phyloP scores from a whole-genome alignment of 2,797 vertebrate genomes.

The Cyprinella venusta region DNA sequence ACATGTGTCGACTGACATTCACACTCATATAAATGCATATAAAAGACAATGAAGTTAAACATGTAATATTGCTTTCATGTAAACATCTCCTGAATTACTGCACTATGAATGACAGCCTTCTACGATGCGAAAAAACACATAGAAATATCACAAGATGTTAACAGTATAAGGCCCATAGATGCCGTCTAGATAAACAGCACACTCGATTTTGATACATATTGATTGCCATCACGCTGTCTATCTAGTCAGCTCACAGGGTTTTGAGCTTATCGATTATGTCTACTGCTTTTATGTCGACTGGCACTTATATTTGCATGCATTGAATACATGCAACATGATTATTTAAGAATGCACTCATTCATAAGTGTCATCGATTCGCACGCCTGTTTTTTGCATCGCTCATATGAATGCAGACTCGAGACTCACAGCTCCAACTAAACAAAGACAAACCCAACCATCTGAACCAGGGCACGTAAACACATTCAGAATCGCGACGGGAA shows the following conservation, averaged over 20 bases:
- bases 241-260: background rate
- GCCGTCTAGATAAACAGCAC: background rate
- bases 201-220: background rate
- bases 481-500: background rate
- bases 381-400: background rate
- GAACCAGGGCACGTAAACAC: background rate
- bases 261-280: background rate
- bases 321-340: background rate
- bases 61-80: background rate
- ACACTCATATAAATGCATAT: background rate
- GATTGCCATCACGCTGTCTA: background rate
- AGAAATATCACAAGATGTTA: background rate
- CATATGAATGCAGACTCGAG: background rate
- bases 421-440: background rate
- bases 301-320: background rate
- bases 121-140: background rate
- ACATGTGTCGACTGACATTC: background rate
- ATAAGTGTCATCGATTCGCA: background rate
- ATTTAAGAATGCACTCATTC: background rate
- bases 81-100: background rate
- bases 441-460: conserved; percentile 3
- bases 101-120: background rate
- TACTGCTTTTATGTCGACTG: background rate
- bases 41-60: background rate
- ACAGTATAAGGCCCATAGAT: background rate